phyloP scores from a whole-genome alignment of 2,113 vertebrate species.

The Channa argus region DNA sequence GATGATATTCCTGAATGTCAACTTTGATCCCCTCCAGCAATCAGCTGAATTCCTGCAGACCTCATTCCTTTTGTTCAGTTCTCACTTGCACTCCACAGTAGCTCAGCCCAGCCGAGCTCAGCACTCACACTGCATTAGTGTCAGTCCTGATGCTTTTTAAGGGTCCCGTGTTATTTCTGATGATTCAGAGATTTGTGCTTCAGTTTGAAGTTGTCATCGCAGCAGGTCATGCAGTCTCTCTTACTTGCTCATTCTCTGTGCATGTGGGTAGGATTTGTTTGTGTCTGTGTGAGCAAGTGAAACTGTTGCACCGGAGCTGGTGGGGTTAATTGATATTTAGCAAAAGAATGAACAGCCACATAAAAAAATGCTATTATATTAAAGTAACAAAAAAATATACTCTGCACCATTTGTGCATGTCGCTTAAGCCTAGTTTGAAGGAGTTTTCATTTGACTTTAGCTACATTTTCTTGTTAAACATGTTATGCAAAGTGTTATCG shows the following conservation, averaged over 20 bases:
- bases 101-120: conserved; percentile 55
- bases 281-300: conserved; percentile 21
- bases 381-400: no score
- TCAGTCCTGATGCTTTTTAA: conserved; percentile 70
- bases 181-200: conserved; percentile 75
- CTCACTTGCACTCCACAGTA: conserved; percentile 42
- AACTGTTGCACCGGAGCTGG: conserved; percentile 18
- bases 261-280: conserved; percentile 34
- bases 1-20: conserved; percentile 10
- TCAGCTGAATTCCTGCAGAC: conserved; percentile 21
- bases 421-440: no score
- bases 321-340: conserved; percentile 32
- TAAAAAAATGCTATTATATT: no score
- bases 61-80: conserved; percentile 51
- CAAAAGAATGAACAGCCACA: no score
- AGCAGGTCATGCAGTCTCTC: conserved; percentile 42
- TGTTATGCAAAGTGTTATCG: conserved; percentile 16
- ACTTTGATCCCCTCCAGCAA: conserved; percentile 21
- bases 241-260: conserved; percentile 41
- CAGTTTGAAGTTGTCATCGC: conserved; percentile 69
- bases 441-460: no score
- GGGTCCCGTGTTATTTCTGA: conserved; percentile 69
- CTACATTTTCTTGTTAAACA: no score
- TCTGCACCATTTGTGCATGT: no score
- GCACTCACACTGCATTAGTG: conserved; percentile 73